Percentiles rank a stretch among this genome's conserved stretches.
Conservation (phyloP, 1,140 invertebrate genomes). For the Apis cerana region DNA sequence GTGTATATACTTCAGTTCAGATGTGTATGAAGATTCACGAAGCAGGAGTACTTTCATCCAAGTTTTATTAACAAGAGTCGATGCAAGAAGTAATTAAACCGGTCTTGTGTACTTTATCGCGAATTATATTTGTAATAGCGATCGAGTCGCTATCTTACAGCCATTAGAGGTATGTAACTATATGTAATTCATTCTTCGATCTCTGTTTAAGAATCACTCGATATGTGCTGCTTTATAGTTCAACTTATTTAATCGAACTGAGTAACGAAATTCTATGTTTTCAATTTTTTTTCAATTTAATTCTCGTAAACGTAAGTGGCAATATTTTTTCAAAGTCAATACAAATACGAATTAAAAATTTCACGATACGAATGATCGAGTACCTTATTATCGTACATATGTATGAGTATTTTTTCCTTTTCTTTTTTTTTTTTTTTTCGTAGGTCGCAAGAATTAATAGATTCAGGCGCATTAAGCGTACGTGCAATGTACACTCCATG, state of each 20-base stretch:
- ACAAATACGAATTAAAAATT: background rate
- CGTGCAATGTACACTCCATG: slow-evolving; percentile 6
- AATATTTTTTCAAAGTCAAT: background rate
- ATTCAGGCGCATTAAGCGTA: slow-evolving; percentile 27
- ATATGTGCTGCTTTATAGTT: background rate
- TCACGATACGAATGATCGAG: slow-evolving; percentile 20
- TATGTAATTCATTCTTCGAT: background rate
- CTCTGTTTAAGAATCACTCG: background rate
- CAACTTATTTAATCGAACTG: background rate
- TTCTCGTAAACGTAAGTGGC: no score
- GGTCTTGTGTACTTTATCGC: background rate
- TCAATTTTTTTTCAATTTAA: background rate
- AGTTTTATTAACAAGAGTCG: background rate
- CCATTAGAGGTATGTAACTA: background rate
- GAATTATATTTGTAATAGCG: background rate
- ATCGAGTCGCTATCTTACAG: background rate
- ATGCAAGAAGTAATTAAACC: background rate
- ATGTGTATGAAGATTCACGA: no score
- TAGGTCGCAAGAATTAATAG: slow-evolving; percentile 36
- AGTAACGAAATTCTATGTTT: no score
- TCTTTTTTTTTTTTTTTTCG: background rate
- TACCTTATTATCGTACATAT: slow-evolving; percentile 37
- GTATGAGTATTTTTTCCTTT: background rate
- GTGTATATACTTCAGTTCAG: no score
- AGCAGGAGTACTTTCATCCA: background rate